Evolutionary conservation across 2,888 invertebrate species (phyloP).

Genomic region (Diplazon laetatorius): DNA sequence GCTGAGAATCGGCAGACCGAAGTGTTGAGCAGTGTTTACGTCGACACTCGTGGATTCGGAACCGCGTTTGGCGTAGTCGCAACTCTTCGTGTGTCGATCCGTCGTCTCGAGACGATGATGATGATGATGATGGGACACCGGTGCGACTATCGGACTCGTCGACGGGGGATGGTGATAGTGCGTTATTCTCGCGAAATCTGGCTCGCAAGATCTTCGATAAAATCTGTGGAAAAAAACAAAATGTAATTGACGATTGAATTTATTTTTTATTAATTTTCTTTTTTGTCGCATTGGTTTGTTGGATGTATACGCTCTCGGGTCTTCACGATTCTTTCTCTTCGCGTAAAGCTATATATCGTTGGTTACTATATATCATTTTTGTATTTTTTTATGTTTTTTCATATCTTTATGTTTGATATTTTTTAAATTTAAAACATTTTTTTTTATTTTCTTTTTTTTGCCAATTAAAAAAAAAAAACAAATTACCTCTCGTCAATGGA

Average conservation of each 20-base stretch:
- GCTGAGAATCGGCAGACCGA: constrained; percentile 90
- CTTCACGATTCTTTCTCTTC: too few relatives aligned
- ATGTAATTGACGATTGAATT: neutral
- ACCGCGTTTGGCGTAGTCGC: constrained; percentile 79
- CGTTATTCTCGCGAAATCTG: constrained; percentile 67
- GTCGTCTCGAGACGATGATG: constrained; percentile 83
- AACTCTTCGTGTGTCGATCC: constrained; percentile 84
- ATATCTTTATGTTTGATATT: too few relatives aligned
- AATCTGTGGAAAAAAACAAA: constrained; percentile 65
- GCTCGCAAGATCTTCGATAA: constrained; percentile 76
- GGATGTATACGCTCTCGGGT: neutral
- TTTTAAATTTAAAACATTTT: too few relatives aligned
- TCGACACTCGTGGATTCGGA: constrained; percentile 74
- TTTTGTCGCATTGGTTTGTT: neutral
- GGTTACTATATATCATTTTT: too few relatives aligned
- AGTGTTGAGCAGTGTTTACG: constrained; percentile 84
- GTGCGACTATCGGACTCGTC: constrained; percentile 24
- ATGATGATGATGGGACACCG: constrained; percentile 74
- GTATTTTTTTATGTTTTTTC: too few relatives aligned
- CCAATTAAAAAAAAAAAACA: constrained; percentile 1
- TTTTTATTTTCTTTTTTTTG: neutral
- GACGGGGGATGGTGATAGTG: constrained; percentile 68
- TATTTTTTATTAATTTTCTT: neutral
- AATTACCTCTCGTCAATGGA: constrained; percentile 80
- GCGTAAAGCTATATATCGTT: too few relatives aligned